Evolutionary conservation across 92 coral and sea anemone species (phyloP), one percentile per base, ranked within the genome.

Genomic region (Blastomussa wellsi): DNA sequence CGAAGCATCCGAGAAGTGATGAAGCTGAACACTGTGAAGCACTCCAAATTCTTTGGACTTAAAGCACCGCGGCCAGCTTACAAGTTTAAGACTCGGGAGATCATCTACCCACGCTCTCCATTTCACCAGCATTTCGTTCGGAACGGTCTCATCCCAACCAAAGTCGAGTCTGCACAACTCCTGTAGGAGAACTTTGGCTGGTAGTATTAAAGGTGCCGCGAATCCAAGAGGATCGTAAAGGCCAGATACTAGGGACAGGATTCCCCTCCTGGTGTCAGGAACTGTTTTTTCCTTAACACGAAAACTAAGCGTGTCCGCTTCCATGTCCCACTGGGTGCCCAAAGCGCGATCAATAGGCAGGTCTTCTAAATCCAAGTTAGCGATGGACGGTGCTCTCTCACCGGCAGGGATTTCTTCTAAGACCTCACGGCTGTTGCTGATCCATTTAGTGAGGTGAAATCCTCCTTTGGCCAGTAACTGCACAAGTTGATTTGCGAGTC

Each of bases 211-310:
- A 31, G 92, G 89, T 12, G 89, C 79, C 37, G 89, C 86, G 41
- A 84, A 33, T 11, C 92, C 90, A 24, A 82, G 82, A 14, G 90
- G 90, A 65, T 87, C 87, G 67, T 87, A 82, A 44, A 87, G 44
- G 57, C 84, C 52, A 65, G 79, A 82, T 67, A 77, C 49, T 26
- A 82, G 66, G 38, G 91, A 83, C 42, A 89, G 74, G 64, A 84
- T 89, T 14, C 81, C 86, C 66, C 91, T 36, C 79, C 91, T 84
- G 11, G 85, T 88, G 41, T 78, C 49, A 44, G 49, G 49, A 44
- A 44, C 49, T 44, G 49, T 10, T 3, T 44, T 44, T 44, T 8
- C 11, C 49, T 44, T 44, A 44, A 44, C 49, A 8, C 49, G 49
- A 44, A 44, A 39, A 39, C 44, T 39, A 39, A 39, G 44, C 44